A percentile compares a stretch with the other conserved stretches of the same genome.
These are phyloP conservation scores for Agonopterix alstromeriana DNA, from an alignment of 2,888 invertebrate genomes.

Conservation along the genomic window DNA sequence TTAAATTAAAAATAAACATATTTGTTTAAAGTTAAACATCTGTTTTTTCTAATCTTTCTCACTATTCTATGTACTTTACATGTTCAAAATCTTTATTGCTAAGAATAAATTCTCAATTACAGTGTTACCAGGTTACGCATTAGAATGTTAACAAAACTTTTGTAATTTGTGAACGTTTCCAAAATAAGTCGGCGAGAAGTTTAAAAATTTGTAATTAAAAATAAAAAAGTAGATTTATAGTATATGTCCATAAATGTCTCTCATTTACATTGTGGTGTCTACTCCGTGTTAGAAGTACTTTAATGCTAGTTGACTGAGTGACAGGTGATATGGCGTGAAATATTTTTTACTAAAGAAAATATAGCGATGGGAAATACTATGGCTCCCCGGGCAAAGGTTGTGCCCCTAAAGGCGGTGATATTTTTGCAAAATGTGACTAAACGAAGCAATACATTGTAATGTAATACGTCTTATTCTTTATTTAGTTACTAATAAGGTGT, in stretches of 20 bases:
- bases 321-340: slow-evolving; percentile 54
- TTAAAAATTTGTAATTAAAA: slow-evolving; percentile 40
- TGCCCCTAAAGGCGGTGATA: slow-evolving; percentile 73
- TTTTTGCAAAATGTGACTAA: slow-evolving; percentile 83
- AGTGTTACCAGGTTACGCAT: neutral
- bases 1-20: too few relatives aligned
- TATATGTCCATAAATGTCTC: slow-evolving; percentile 73
- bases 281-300: slow-evolving; percentile 68
- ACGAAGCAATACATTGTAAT: slow-evolving; percentile 87
- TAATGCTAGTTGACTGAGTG: slow-evolving; percentile 69
- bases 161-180: slow-evolving; percentile 25
- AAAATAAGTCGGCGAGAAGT: slow-evolving; percentile 57
- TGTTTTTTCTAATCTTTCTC: too few relatives aligned
- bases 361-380: slow-evolving; percentile 9
- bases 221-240: slow-evolving; percentile 55
- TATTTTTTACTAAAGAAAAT: slow-evolving; percentile 37
- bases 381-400: slow-evolving; percentile 21
- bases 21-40: too few relatives aligned
- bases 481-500: slow-evolving; percentile 66
- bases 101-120: too few relatives aligned
- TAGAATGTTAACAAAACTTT: neutral
- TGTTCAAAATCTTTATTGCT: neutral
- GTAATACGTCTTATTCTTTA: slow-evolving; percentile 78
- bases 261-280: slow-evolving; percentile 76
- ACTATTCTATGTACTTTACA: neutral